Evolutionary conservation across 1,140 invertebrate species (phyloP).

Genomic region (Bradysia coprophila): DNA sequence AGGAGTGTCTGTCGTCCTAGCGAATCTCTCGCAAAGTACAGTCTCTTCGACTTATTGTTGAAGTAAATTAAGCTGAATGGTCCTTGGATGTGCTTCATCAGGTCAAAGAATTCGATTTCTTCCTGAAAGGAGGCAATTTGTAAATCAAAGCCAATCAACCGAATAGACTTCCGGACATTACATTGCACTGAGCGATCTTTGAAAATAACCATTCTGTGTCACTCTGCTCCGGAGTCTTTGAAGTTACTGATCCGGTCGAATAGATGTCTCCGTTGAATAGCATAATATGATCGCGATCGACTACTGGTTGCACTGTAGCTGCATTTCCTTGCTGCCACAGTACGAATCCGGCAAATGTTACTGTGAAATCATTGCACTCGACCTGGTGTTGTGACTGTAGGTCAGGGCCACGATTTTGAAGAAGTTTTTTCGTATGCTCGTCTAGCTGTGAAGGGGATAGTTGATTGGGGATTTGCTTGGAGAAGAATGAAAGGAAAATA

Average conservation of each 20-base stretch:
- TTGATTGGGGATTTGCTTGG: too few species aligned
- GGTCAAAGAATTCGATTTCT: constrained; percentile 27
- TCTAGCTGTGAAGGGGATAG: too few species aligned
- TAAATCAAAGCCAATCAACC: too few species aligned
- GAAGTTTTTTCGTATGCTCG: background rate
- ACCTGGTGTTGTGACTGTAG: background rate
- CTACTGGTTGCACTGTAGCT: constrained; percentile 36
- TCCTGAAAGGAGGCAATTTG: constrained; percentile 9
- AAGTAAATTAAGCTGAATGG: constrained; percentile 74
- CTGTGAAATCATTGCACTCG: background rate
- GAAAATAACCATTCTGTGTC: constrained; percentile 10
- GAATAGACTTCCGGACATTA: too few species aligned
- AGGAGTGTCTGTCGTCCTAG: constrained; percentile 74
- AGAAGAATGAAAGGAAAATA: too few species aligned
- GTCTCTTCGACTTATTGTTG: constrained; percentile 31
- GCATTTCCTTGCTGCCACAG: constrained; percentile 49
- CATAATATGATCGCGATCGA: constrained; percentile 34
- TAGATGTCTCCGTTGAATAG: constrained; percentile 75
- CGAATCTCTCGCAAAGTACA: constrained; percentile 75
- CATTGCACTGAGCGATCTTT: constrained; percentile 5
- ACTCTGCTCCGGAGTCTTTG: constrained; percentile 4
- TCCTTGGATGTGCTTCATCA: constrained; percentile 42
- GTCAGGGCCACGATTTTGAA: background rate
- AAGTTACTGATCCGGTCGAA: constrained; percentile 20
- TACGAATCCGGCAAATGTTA: constrained; percentile 28